Evolutionary conservation across 2,888 invertebrate genomes (phyloP).

Genomic region (Lasioglossum leucozonium): DNA sequence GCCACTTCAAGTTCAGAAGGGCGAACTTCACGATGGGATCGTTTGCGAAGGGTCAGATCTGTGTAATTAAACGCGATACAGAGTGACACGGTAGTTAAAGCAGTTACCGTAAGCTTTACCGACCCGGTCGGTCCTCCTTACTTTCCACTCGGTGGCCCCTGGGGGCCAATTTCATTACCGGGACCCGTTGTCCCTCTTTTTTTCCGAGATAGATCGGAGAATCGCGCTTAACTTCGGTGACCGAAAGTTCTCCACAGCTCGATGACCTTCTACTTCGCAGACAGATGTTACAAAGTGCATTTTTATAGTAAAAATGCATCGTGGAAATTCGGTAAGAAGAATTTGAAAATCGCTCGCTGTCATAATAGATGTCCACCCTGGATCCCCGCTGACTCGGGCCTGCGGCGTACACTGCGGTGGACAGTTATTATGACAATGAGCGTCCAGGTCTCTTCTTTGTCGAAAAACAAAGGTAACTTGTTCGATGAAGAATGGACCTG

Average conservation of each 20-base stretch:
- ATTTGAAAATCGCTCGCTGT: neutral
- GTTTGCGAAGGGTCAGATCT: conserved; percentile 13
- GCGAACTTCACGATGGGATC: conserved; percentile 18
- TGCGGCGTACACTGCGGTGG: neutral
- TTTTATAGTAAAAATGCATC: neutral
- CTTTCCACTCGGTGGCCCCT: neutral
- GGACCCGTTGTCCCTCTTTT: neutral
- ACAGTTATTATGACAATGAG: neutral
- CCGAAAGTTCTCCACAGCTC: neutral
- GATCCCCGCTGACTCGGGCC: neutral
- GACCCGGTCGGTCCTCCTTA: neutral
- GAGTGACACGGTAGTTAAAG: conserved; percentile 42
- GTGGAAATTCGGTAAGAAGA: neutral
- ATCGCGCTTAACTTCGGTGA: neutral
- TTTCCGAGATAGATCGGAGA: no score
- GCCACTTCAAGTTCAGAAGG: conserved; percentile 8
- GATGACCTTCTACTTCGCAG: no score
- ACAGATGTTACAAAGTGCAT: no score
- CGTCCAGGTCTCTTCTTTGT: neutral
- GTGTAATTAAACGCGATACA: conserved; percentile 63
- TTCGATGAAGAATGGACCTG: neutral
- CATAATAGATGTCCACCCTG: neutral
- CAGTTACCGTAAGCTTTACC: neutral
- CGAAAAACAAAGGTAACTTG: neutral
- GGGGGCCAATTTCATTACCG: neutral